Evolutionary conservation across 2,797 vertebrate species (phyloP), one percentile per base, ranked within the genome.

Genomic region (Gymnocypris eckloni): DNA sequence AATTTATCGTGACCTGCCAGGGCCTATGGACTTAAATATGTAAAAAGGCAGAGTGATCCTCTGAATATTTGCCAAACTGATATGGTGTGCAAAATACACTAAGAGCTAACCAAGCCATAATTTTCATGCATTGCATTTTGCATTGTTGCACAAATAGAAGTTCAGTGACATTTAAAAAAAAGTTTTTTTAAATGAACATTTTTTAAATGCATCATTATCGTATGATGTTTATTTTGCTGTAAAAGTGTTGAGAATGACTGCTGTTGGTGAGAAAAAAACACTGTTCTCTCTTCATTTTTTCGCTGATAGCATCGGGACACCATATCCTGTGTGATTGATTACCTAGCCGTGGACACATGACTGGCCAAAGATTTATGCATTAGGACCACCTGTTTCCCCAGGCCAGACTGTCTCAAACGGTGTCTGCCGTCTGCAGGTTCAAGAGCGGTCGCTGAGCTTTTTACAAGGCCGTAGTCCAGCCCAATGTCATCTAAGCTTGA

Each of bases 1-100:
- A 33, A 85, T 88, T 85, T 88, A 77, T 59, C 45, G 48, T 88
- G 88, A 88, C 88, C 86, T 82, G 81, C 33, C 77, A 86, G 54
- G 64, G 67, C 43, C 72, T 86, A 69, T 84, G 25, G 77, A 71
- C 87, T 86, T 71, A 84, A 84, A 84, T 81, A 52, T 87, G 73
- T 86, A 72, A 79, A 86, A 83, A 73, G 70, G 70, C 39, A 56
- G 39, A 72, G 13, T 22, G 52, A 72, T 82, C 52, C n/a, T 13
- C 3, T 16, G 43, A 69, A 67, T 69, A 22, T 81, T 81, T 28
- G 25, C 18, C n/a, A 33, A 22, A 59, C 43, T 16, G 39, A 16
- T 64, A 48, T 4, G 33, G 54, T 83, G 37, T 43, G 37, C 54
- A 41, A 41, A 41, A 25, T 25, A 61, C 12, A n/a, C 16, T 50